phyloP scores from a whole-genome alignment of 2,888 invertebrate species.

The Matsumyia berberina region DNA sequence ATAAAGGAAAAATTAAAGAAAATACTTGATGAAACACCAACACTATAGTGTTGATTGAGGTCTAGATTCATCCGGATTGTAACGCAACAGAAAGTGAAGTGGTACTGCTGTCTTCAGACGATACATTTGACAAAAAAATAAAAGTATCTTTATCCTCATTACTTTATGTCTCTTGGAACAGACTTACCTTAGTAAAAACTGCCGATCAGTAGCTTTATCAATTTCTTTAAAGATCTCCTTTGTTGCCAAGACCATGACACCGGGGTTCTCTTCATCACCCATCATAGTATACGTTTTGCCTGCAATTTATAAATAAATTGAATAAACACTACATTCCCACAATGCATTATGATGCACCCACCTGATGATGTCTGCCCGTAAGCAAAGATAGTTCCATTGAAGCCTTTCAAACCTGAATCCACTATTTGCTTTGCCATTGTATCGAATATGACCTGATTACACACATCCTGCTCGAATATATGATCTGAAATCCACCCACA shows the following conservation, averaged over 20 bases:
- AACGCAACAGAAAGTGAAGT: no score
- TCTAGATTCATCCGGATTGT: no score
- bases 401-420: conserved; percentile 89
- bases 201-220: conserved; percentile 87
- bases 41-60: no score
- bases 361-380: conserved; percentile 97
- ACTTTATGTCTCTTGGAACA: no score
- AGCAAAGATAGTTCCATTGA: conserved; percentile 95
- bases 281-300: conserved; percentile 93
- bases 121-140: no score
- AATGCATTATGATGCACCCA: conserved; percentile 12
- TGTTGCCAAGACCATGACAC: conserved; percentile 90
- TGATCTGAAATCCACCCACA: conserved; percentile 86
- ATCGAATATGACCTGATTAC: conserved; percentile 88
- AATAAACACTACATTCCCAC: neutral
- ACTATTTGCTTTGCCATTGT: conserved; percentile 90
- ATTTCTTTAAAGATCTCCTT: conserved; percentile 89
- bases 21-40: no score
- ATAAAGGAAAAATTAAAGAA: no score
- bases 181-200: conserved; percentile 88
- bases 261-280: conserved; percentile 88
- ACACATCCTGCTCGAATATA: conserved; percentile 87
- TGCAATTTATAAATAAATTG: conserved; percentile 57
- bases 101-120: no score
- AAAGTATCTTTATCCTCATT: no score